Base-by-base conservation (phyloP, 2,888 invertebrate genomes). In the Drosophila siamana region DNA sequence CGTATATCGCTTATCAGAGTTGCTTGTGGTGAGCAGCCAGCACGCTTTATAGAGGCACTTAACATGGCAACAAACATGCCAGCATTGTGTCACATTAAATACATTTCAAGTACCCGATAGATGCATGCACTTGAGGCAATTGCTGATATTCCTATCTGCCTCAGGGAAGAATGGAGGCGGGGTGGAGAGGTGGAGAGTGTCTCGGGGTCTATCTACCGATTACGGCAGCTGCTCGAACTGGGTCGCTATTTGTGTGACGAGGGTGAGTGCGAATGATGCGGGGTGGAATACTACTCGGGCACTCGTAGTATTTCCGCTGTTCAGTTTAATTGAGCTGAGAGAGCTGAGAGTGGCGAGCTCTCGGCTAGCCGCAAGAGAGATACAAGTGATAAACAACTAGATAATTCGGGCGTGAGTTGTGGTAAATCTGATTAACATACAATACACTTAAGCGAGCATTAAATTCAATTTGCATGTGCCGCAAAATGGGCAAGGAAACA, bases 361-460 rank as follows among this genome's bases (percentile, higher is more conserved):
- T n/a, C n/a, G n/a, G n/a, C n/a, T n/a, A n/a, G n/a, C n/a, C n/a
- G n/a, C n/a, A n/a, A n/a, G n/a, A n/a, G n/a, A n/a, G 30, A 11
- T 4, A n/a, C n/a, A 33, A 22, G 13, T 28, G n/a, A 41, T 11
- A 48, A 33, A 44, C 24, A 28, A 13, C 22, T 16, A 36, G 26
- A 50, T 40, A 52, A 7, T 38, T 26, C 41, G 30, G 48, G 19
- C 41, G 41, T 47, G 55, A 36, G 47, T 55, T 47, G 19, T 40
- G 13, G 16, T 72, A 57, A 70, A 74, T 74, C 78, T 54, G 60
- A 84, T 84, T 84, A 84, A 61, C 74, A 84, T 84, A 82, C 78
- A 85, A 80, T 64, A 64, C 44, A 40, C 24, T 55, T 30, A 56
- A 70, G 33, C 60, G 44, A 46, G 64, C 44, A 57, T 36, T 28